Percentiles rank a stretch among this genome's conserved stretches.
phyloP scores from a whole-genome alignment of 2,113 vertebrate species.

The Pantherophis guttatus region DNA sequence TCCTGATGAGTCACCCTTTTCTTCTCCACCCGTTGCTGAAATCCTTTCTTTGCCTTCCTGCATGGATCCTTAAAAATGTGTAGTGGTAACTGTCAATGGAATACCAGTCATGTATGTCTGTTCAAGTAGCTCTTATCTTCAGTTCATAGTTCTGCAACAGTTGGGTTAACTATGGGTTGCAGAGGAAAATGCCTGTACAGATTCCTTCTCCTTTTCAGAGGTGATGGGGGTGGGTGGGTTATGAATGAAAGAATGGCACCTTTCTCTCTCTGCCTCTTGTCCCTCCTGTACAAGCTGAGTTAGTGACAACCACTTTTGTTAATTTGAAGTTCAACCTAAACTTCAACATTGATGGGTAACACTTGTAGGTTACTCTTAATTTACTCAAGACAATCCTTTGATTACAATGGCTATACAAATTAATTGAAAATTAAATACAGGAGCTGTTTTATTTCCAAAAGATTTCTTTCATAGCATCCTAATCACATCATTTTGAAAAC shows the following conservation, averaged over 20 bases:
- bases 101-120: background rate
- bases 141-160: slow-evolving; percentile 60
- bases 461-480: background rate
- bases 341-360: slow-evolving; percentile 9
- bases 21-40: background rate
- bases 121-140: background rate
- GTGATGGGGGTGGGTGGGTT: background rate
- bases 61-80: background rate
- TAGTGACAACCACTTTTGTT: background rate
- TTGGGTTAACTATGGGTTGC: slow-evolving; percentile 50
- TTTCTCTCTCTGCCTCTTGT: background rate
- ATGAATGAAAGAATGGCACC: slow-evolving; percentile 17
- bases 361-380: background rate
- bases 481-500: slow-evolving; percentile 18
- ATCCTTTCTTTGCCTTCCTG: background rate
- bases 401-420: background rate
- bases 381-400: background rate
- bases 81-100: background rate
- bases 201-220: background rate
- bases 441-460: slow-evolving; percentile 33
- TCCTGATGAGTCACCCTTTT: background rate
- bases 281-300: slow-evolving; percentile 12
- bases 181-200: background rate
- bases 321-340: slow-evolving; percentile 13
- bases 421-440: slow-evolving; percentile 16